A percentile compares a stretch with the other conserved stretches of the same genome.
These are phyloP conservation scores for Arvicanthis niloticus DNA, from an alignment of 2,113 vertebrate genomes.

Conservation along the genomic window DNA sequence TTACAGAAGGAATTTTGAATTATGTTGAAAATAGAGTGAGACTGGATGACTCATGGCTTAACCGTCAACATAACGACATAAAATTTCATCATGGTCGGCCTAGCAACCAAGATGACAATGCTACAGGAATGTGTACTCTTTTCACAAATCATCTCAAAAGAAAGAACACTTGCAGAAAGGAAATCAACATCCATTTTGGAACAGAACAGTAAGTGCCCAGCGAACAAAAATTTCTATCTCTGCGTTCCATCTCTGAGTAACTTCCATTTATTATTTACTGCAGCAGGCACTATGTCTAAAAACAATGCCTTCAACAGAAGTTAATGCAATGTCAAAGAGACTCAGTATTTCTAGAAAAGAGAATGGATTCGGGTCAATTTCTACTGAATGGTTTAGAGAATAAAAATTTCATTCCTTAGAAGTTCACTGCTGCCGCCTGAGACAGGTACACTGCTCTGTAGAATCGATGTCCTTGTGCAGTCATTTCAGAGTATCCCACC, in stretches of 20 bases:
- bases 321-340: background rate
- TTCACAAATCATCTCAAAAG: background rate
- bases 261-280: background rate
- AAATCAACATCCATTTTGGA: slow-evolving; percentile 13
- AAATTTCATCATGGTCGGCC: background rate
- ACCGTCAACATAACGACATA: background rate
- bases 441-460: background rate
- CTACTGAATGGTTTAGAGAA: background rate
- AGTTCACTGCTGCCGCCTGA: background rate
- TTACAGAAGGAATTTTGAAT: background rate
- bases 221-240: background rate
- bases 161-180: background rate
- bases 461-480: background rate
- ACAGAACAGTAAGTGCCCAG: background rate
- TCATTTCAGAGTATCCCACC: background rate
- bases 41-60: background rate
- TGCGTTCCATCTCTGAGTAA: background rate
- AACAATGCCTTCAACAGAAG: background rate
- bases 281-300: background rate
- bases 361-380: background rate
- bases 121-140: background rate
- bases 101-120: background rate
- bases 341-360: background rate
- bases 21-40: background rate
- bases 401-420: background rate